Percentiles rank a stretch among this genome's conserved stretches.
phyloP scores from a whole-genome alignment of 2,888 invertebrate genomes.

The Notodonta dromedarius region DNA sequence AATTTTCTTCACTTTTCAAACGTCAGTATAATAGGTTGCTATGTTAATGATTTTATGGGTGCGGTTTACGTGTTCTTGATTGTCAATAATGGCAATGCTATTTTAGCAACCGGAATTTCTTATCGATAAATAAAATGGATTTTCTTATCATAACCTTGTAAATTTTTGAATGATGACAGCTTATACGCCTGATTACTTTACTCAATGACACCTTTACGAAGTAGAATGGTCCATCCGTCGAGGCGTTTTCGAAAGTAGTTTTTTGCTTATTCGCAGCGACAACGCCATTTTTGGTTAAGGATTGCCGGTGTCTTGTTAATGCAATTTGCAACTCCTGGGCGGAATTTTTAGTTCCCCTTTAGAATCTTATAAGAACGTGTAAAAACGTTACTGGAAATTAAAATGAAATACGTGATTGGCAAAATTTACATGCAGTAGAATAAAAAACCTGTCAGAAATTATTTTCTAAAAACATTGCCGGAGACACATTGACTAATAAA shows the following conservation, averaged over 20 bases:
- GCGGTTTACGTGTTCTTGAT: conserved; percentile 16
- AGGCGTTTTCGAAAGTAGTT: conserved; percentile 44
- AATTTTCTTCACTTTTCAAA: conserved; percentile 5
- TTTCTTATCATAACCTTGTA: conserved; percentile 35
- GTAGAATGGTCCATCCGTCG: conserved; percentile 10
- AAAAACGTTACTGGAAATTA: neutral
- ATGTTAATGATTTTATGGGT: neutral
- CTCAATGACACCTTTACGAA: neutral
- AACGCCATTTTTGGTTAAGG: conserved; percentile 39
- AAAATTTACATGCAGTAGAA: neutral
- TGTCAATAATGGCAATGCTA: conserved; percentile 21
- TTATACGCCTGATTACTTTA: neutral
- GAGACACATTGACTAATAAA: conserved; percentile 6
- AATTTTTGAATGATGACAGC: conserved; percentile 17
- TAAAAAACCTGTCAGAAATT: neutral
- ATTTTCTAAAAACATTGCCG: conserved; percentile 6
- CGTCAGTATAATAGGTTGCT: neutral
- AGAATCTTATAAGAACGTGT: neutral
- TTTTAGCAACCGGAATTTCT: conserved; percentile 27
- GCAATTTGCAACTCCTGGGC: neutral
- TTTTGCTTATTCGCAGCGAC: conserved; percentile 39
- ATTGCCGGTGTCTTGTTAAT: conserved; percentile 19
- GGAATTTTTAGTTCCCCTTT: neutral
- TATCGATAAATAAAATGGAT: conserved; percentile 24
- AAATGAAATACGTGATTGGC: too few species aligned